These are phyloP conservation scores for Drosophila mayaguana DNA, from an alignment of 2,888 invertebrate species.

Conservation along the genomic window DNA sequence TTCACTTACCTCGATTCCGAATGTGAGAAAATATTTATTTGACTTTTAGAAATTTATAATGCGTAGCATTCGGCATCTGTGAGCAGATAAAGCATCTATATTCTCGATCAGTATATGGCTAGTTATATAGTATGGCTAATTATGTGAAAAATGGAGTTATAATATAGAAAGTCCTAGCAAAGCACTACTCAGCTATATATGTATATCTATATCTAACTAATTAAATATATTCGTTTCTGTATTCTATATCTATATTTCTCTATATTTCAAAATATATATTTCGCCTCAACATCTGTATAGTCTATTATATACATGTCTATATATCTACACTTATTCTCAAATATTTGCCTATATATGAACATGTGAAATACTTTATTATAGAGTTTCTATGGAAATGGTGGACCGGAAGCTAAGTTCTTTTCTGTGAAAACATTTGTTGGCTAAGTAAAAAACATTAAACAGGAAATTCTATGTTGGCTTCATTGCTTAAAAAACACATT, in stretches of 20 bases:
- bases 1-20: neutral
- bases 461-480: neutral
- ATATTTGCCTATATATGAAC: no score
- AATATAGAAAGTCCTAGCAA: neutral
- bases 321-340: no score
- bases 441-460: neutral
- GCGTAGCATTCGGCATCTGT: neutral
- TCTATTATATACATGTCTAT: no score
- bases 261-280: no score
- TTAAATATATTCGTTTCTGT: neutral
- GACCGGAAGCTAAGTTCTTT: neutral
- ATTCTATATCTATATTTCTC: neutral
- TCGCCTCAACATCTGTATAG: neutral
- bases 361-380: no score
- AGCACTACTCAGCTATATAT: neutral
- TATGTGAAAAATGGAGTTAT: neutral
- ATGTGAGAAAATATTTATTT: conserved; percentile 4
- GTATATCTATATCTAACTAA: neutral
- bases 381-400: neutral
- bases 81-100: neutral
- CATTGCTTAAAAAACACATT: neutral
- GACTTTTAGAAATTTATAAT: conserved; percentile 1
- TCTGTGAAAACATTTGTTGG: no score
- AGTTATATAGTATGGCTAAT: no score
- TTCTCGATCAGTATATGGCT: neutral